Evolutionary conservation across 2,797 vertebrate species (phyloP).

Genomic region (Valencia hispanica): DNA sequence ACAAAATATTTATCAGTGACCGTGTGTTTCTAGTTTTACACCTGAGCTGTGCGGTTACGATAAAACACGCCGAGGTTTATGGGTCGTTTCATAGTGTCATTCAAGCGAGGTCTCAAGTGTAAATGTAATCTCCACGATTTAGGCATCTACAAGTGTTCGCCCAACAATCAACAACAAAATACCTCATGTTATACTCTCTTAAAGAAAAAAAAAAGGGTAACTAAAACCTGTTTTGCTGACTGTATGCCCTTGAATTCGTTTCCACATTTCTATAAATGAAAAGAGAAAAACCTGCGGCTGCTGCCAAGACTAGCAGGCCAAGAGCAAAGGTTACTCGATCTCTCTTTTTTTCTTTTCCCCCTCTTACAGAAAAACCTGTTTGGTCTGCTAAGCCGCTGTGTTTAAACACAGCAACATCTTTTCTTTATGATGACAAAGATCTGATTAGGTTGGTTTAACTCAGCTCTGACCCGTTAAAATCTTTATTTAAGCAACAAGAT

Average conservation of each 20-base stretch:
- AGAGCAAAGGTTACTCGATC: conserved; percentile 33
- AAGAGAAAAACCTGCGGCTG: conserved; percentile 5
- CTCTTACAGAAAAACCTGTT: conserved; percentile 23
- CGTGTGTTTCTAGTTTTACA: background rate
- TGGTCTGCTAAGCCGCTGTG: background rate
- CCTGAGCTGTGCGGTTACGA: background rate
- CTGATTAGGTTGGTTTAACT: background rate
- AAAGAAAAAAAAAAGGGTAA: background rate
- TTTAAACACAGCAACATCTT: conserved; percentile 1
- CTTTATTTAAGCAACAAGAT: conserved; percentile 2
- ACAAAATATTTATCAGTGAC: too few relatives aligned
- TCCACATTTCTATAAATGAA: background rate
- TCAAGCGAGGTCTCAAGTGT: background rate
- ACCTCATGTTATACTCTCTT: background rate
- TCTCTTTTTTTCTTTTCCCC: conserved; percentile 1
- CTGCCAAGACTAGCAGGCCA: conserved; percentile 9
- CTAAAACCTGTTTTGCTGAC: background rate
- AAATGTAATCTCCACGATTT: background rate
- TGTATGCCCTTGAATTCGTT: background rate
- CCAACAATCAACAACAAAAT: background rate
- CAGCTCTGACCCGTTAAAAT: background rate
- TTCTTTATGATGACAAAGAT: conserved; percentile 2
- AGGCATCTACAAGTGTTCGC: background rate
- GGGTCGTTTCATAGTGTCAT: background rate
- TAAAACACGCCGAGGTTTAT: background rate